Evolutionary conservation across 2,888 invertebrate species (phyloP).

Genomic region (Aporophyla lueneburgensis): DNA sequence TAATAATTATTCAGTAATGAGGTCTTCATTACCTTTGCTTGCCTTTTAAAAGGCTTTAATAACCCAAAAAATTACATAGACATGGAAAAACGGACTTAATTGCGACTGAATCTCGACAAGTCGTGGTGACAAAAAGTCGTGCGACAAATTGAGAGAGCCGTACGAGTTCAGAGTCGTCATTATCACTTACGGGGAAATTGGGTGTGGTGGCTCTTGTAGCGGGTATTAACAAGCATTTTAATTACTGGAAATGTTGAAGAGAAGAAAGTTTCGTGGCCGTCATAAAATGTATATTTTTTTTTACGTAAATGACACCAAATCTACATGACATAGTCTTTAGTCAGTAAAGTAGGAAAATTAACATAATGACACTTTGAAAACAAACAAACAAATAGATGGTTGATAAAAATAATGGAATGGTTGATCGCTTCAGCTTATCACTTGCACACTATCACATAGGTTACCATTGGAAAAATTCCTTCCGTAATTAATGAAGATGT

Average conservation of each 20-base stretch:
- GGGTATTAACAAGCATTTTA: conserved; percentile 30
- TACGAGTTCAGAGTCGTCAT: conserved; percentile 70
- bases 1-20: conserved; percentile 59
- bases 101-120: conserved; percentile 75
- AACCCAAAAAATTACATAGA: conserved; percentile 71
- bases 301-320: neutral
- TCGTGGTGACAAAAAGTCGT: conserved; percentile 77
- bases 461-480: conserved; percentile 81
- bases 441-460: conserved; percentile 70
- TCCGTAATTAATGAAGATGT: conserved; percentile 89
- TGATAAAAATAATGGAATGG: neutral
- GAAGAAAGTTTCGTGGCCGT: neutral
- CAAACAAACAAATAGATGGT: no score
- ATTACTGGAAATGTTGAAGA: neutral
- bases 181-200: conserved; percentile 77
- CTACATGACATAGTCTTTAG: neutral
- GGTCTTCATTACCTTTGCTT: conserved; percentile 51
- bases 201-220: conserved; percentile 66
- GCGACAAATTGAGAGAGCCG: conserved; percentile 81
- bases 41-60: conserved; percentile 60
- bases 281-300: neutral
- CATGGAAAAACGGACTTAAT: conserved; percentile 79
- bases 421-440: conserved; percentile 66
- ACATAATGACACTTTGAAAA: neutral
- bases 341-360: neutral